These are phyloP conservation scores for Metellina segmentata DNA, from an alignment of 2,888 invertebrate species.

Conservation along the genomic window DNA sequence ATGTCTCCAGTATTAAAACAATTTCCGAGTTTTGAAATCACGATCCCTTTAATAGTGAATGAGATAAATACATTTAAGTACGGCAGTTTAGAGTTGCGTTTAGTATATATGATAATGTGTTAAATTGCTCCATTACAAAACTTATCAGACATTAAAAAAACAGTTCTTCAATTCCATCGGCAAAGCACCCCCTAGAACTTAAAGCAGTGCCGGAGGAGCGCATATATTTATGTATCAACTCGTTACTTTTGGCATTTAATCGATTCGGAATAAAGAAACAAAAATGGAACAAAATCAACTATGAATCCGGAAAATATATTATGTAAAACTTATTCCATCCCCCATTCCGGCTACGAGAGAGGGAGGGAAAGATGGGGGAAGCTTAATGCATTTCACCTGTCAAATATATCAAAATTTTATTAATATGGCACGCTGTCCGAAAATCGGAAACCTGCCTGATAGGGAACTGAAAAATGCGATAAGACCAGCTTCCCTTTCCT, in stretches of 20 bases:
- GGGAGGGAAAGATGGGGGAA: background rate
- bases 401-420: constrained; percentile 74
- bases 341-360: background rate
- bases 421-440: constrained; percentile 66
- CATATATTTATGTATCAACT: constrained; percentile 48
- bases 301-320: constrained; percentile 68
- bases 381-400: constrained; percentile 72
- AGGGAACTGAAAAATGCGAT: constrained; percentile 69
- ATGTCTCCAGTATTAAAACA: too few species aligned
- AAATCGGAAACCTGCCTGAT: constrained; percentile 67
- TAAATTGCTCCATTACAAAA: background rate
- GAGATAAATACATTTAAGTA: too few species aligned
- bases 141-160: background rate
- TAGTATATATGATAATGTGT: too few species aligned
- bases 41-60: too few species aligned
- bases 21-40: too few species aligned
- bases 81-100: too few species aligned
- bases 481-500: constrained; percentile 11
- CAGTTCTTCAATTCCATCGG: background rate
- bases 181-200: background rate
- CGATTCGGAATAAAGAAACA: constrained; percentile 36
- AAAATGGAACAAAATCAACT: constrained; percentile 64
- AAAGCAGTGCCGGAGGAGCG: background rate
- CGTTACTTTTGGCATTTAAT: constrained; percentile 58
- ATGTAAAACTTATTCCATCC: constrained; percentile 68